Evolutionary conservation across 92 coral and sea anemone species (phyloP).

Genomic region (Ricordea florida): DNA sequence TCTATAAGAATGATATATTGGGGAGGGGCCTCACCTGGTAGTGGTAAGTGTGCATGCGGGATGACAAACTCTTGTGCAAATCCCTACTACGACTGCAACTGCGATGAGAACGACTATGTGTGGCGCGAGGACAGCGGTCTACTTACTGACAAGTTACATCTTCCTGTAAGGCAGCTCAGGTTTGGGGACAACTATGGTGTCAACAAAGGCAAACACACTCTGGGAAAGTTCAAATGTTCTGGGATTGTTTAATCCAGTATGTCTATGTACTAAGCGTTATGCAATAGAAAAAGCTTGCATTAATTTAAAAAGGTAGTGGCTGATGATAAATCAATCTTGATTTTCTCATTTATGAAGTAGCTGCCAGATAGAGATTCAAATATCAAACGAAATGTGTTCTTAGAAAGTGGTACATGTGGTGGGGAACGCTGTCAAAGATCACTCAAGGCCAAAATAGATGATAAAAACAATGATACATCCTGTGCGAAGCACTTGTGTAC

Average conservation of each 20-base stretch:
- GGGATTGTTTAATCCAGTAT: conserved; percentile 16
- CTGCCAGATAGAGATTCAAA: too few relatives aligned
- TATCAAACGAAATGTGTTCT: too few relatives aligned
- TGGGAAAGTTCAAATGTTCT: conserved; percentile 41
- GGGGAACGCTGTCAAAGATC: too few relatives aligned
- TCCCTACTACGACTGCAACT: conserved; percentile 23
- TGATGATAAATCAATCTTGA: too few relatives aligned
- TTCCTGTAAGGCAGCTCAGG: conserved; percentile 24
- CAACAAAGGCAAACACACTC: conserved; percentile 1
- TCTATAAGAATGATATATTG: conserved; percentile 45
- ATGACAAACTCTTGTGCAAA: conserved; percentile 50
- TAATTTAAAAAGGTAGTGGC: too few relatives aligned
- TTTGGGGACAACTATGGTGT: conserved; percentile 5
- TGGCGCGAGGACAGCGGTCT: conserved; percentile 51
- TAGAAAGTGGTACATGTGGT: too few relatives aligned
- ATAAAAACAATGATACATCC: too few relatives aligned
- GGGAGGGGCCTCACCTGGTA: conserved; percentile 57
- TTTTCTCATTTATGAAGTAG: too few relatives aligned
- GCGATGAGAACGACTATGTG: conserved; percentile 28
- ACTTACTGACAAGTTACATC: conserved; percentile 21
- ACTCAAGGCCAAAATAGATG: too few relatives aligned
- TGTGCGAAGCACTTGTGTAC: too few relatives aligned
- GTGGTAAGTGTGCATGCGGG: conserved; percentile 68
- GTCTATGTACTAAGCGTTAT: too few relatives aligned
- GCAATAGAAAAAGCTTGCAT: too few relatives aligned